Base-by-base conservation (phyloP, 2,888 invertebrate species). In the Apodemia zela region DNA sequence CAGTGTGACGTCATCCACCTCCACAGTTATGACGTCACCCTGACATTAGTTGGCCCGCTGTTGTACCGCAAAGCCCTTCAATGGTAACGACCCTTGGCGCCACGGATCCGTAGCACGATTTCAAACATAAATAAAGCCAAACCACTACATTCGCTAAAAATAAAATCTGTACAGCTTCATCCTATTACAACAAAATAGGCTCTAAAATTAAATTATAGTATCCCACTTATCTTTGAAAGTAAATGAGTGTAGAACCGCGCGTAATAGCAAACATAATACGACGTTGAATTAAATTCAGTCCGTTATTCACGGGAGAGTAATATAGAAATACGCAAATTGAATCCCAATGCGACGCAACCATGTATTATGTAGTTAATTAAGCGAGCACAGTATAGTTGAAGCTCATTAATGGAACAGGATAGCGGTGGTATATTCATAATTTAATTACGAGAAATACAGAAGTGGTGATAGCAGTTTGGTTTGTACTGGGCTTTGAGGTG, bases 371-470 rank as follows among this genome's bases (percentile, higher is more conserved):
- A 63, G 59, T 67, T 67, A 67, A 67, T 67, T 65, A 67, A 65
- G 63, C 66, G 65, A 65, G 54, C 60, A 62, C 62, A 21, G 65
- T 62, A 63, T 63, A 47, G 58, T 35, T 51, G 60, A 59, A 63
- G 64, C 65, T 67, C 65, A 65, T 67, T 67, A 67, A 65, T 60
- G 61, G 61, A 63, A 54, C 66, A 58, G 33, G 60, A 18, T 59
- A 35, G 45, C 33, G 63, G 57, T 54, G 54, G 61, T 47, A 62
- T 65, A 62, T 65, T 64, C 62, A 64, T 65, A 64, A 67, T 67
- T 63, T 61, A 77, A 73, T 78, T 75, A 71, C 68, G 29, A 49
- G 59, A 58, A 47, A 59, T 51, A 61, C 47, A 47, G 57, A 45
- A 29, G 59, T 62, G 42, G 45, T 21, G 54, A 49, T 58, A 18